These are phyloP conservation scores for Drosophila sucinea DNA, from an alignment of 1,140 invertebrate species.

Conservation along the genomic window DNA sequence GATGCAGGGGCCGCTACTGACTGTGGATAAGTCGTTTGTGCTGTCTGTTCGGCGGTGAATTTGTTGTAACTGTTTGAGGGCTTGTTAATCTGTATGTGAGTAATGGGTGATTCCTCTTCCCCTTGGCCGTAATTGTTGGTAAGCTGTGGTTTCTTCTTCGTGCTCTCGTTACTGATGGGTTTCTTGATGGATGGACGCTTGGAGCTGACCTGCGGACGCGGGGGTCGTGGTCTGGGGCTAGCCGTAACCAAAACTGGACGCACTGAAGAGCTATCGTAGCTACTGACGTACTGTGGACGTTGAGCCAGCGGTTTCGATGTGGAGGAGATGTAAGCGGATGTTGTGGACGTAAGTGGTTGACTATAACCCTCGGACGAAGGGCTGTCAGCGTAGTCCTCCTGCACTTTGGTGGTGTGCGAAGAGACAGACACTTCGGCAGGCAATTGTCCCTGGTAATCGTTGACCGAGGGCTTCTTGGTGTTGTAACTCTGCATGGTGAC, in stretches of 20 bases:
- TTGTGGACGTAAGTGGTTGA: conserved; percentile 40
- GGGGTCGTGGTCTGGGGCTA: conserved; percentile 59
- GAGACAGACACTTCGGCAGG: conserved; percentile 75
- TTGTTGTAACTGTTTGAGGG: conserved; percentile 41
- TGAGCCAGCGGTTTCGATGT: conserved; percentile 36
- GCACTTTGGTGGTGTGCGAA: conserved; percentile 75
- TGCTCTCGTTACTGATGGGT: conserved; percentile 36
- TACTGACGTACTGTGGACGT: conserved; percentile 54
- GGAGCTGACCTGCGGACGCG: conserved; percentile 34
- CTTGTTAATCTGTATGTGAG: conserved; percentile 60
- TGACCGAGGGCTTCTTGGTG: conserved; percentile 20
- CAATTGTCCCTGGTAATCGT: conserved; percentile 37
- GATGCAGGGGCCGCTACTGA: conserved; percentile 3
- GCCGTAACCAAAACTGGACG: conserved; percentile 62
- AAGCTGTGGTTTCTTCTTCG: conserved; percentile 40
- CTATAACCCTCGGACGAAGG: conserved; percentile 38
- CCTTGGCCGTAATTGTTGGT: conserved; percentile 21
- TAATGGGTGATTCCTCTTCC: conserved; percentile 48
- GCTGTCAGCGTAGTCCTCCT: conserved; percentile 54
- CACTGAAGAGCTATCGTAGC: conserved; percentile 39
- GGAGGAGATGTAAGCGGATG: conserved; percentile 35
- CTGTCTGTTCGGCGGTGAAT: conserved; percentile 13
- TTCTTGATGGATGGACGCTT: conserved; percentile 47
- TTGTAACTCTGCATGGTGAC: conserved; percentile 75
- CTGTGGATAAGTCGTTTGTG: conserved; percentile 24